Conservation (phyloP, 2,113 vertebrate species). For the Herpailurus yagouaroundi region DNA sequence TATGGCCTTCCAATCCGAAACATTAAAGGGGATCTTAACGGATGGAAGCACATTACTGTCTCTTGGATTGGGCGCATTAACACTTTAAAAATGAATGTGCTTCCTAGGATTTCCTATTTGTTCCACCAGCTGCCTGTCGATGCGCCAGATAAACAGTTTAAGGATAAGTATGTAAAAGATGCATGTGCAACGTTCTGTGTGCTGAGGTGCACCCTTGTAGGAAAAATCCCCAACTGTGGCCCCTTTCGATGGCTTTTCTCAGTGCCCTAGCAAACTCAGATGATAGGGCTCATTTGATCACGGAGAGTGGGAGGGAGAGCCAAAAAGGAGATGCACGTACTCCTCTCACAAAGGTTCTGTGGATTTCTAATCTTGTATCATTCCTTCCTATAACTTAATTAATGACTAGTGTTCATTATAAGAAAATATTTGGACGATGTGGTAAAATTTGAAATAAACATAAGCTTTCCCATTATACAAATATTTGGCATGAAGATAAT, state of each 20-base stretch:
- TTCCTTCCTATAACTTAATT: slow-evolving; percentile 22
- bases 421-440: neutral
- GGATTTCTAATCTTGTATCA: neutral
- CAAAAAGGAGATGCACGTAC: neutral
- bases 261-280: neutral
- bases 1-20: slow-evolving; percentile 59
- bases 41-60: slow-evolving; percentile 72
- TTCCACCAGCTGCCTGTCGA: slow-evolving; percentile 79
- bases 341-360: neutral
- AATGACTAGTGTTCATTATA: neutral
- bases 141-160: slow-evolving; percentile 74
- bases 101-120: slow-evolving; percentile 76
- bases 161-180: slow-evolving; percentile 76
- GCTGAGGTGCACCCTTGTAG: slow-evolving; percentile 27
- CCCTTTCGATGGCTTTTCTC: neutral
- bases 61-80: slow-evolving; percentile 64
- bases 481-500: neutral
- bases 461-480: neutral
- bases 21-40: slow-evolving; percentile 74
- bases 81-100: slow-evolving; percentile 74
- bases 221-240: slow-evolving; percentile 16
- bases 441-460: neutral
- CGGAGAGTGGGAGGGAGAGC: neutral
- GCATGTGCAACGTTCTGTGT: slow-evolving; percentile 61
- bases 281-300: neutral